phyloP scores from a whole-genome alignment of 2,888 invertebrate genomes.

The Eristalis tenax region DNA sequence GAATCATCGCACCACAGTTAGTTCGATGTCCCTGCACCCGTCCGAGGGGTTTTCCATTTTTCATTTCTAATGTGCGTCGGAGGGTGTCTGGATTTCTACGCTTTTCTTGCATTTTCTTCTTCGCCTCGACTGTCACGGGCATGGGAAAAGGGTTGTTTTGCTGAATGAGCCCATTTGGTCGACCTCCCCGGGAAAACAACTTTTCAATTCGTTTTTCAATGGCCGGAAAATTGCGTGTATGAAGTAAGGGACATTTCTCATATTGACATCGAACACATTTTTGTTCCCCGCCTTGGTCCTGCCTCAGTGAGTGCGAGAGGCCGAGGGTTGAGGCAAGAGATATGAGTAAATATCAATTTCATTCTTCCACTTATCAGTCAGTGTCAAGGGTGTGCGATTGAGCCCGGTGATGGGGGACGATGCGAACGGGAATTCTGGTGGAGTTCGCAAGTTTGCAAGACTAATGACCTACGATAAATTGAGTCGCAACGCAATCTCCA shows the following conservation, averaged over 20 bases:
- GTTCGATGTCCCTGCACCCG: slow-evolving; percentile 4
- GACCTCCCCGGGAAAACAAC: slow-evolving; percentile 23
- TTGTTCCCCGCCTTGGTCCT: slow-evolving; percentile 2
- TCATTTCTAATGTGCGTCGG: slow-evolving; percentile 64
- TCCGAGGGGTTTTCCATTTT: slow-evolving; percentile 34
- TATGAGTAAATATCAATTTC: slow-evolving; percentile 70
- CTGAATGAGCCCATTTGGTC: slow-evolving; percentile 58
- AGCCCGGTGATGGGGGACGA: neutral
- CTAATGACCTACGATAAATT: slow-evolving; percentile 54
- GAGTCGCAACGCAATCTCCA: slow-evolving; percentile 22
- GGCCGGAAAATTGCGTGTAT: slow-evolving; percentile 59
- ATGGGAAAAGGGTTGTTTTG: slow-evolving; percentile 59
- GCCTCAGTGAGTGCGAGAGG: slow-evolving; percentile 3
- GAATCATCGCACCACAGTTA: slow-evolving; percentile 52
- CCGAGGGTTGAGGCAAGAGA: slow-evolving; percentile 36
- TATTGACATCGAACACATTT: slow-evolving; percentile 69
- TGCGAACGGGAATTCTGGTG: neutral
- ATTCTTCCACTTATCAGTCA: slow-evolving; percentile 69
- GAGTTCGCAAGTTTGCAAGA: slow-evolving; percentile 24
- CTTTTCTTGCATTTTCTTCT: neutral
- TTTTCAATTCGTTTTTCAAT: slow-evolving; percentile 48
- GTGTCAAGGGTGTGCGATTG: slow-evolving; percentile 46
- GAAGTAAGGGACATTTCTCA: slow-evolving; percentile 64
- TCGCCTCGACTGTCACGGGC: neutral
- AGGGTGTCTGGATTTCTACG: neutral